Evolutionary conservation across 1,140 invertebrate genomes (phyloP).

Genomic region (Stenopsyche tienmushanensis): DNA sequence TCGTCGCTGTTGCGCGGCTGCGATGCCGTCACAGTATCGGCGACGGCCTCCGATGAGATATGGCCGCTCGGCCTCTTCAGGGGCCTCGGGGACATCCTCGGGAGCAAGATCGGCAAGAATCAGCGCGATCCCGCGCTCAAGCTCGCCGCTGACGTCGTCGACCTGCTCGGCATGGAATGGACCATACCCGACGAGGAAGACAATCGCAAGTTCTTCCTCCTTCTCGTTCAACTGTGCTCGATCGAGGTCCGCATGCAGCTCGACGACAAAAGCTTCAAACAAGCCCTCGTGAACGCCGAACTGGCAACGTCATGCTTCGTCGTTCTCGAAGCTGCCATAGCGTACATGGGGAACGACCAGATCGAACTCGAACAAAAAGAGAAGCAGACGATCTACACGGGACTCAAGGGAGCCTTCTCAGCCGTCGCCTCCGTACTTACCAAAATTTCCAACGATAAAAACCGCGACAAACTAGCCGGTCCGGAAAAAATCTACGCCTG

Average conservation of each 20-base stretch:
- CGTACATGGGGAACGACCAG: slow-evolving; percentile 78
- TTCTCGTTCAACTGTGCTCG: slow-evolving; percentile 82
- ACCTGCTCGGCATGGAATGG: slow-evolving; percentile 84
- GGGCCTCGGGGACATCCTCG: slow-evolving; percentile 77
- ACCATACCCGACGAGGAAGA: slow-evolving; percentile 74
- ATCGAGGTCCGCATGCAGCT: slow-evolving; percentile 92
- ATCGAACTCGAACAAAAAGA: slow-evolving; percentile 85
- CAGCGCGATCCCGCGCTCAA: slow-evolving; percentile 86
- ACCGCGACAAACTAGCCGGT: slow-evolving; percentile 61
- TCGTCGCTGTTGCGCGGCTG: slow-evolving; percentile 74
- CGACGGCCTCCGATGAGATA: slow-evolving; percentile 63
- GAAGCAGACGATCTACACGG: slow-evolving; percentile 85
- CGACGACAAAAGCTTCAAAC: slow-evolving; percentile 80
- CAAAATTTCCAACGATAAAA: slow-evolving; percentile 72
- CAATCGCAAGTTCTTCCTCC: slow-evolving; percentile 78
- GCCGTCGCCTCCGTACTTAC: slow-evolving; percentile 75
- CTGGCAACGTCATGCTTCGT: slow-evolving; percentile 81
- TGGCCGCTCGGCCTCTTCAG: slow-evolving; percentile 79
- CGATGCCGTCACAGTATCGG: slow-evolving; percentile 62
- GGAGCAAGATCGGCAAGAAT: slow-evolving; percentile 81
- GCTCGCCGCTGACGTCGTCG: slow-evolving; percentile 75
- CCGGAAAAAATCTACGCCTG: slow-evolving; percentile 76
- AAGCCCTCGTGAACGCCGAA: slow-evolving; percentile 72
- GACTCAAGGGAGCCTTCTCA: slow-evolving; percentile 86
- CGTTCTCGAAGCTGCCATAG: slow-evolving; percentile 78